phyloP scores from a whole-genome alignment of 2,113 vertebrate genomes.

The Mus pahari region DNA sequence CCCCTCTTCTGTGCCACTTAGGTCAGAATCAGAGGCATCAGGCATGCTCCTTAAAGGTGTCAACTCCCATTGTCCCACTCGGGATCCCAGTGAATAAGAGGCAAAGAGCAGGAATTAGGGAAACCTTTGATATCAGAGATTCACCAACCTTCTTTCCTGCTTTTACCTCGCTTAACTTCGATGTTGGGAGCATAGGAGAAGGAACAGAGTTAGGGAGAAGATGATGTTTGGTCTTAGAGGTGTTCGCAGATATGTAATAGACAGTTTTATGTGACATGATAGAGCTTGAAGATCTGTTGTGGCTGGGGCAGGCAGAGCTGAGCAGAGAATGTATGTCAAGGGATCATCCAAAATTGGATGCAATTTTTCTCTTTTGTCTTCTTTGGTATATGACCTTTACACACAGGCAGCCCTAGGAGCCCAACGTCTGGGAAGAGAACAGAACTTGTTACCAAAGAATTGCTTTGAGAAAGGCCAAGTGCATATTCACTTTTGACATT shows the following conservation, averaged over 20 bases:
- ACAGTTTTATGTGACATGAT: background rate
- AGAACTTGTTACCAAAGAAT: background rate
- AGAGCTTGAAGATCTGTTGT: background rate
- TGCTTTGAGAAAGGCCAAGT: background rate
- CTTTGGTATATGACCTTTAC: background rate
- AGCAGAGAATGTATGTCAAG: background rate
- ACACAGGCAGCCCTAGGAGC: background rate
- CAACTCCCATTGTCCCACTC: background rate
- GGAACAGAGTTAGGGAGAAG: background rate
- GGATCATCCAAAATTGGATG: background rate
- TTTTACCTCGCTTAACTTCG: background rate
- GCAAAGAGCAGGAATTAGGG: background rate
- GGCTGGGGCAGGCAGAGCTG: background rate
- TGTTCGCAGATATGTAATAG: background rate
- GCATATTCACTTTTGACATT: background rate
- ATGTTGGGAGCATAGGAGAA: background rate
- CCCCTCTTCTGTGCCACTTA: background rate
- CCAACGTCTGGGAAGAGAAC: background rate
- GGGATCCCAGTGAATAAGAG: background rate
- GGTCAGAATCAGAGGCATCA: background rate
- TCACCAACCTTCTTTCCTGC: background rate
- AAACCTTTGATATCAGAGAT: background rate
- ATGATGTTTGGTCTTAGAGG: background rate
- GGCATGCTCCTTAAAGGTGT: background rate
- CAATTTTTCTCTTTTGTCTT: constrained; percentile 49